These are phyloP conservation scores for Belgica antarctica DNA, from an alignment of 2,888 invertebrate species.

Conservation along the genomic window DNA sequence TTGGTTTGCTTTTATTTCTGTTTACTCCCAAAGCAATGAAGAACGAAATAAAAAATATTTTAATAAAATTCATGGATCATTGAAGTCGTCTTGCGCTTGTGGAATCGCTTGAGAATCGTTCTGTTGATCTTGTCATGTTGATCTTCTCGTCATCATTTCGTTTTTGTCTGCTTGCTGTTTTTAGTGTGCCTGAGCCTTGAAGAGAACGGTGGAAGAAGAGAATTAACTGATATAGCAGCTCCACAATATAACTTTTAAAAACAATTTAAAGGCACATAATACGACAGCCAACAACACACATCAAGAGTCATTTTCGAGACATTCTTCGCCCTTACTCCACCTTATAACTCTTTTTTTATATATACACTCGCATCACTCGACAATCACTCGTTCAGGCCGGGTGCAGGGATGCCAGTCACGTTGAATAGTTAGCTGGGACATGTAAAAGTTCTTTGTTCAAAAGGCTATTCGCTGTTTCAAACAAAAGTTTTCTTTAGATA, in stretches of 20 bases:
- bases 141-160: slow-evolving; percentile 28
- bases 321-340: slow-evolving; percentile 25
- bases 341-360: slow-evolving; percentile 5
- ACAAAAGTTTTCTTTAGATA: too few species aligned
- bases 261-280: slow-evolving; percentile 30
- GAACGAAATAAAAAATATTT: slow-evolving; percentile 9
- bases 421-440: too few species aligned
- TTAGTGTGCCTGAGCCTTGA: background rate
- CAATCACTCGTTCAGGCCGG: background rate
- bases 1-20: background rate
- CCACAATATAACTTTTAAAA: slow-evolving; percentile 27
- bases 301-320: background rate
- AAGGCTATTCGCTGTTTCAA: too few species aligned
- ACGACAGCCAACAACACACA: slow-evolving; percentile 18
- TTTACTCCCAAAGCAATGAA: slow-evolving; percentile 16
- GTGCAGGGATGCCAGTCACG: too few species aligned
- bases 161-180: background rate
- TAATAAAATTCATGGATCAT: slow-evolving; percentile 29
- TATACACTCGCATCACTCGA: background rate
- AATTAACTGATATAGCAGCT: slow-evolving; percentile 23
- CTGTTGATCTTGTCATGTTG: slow-evolving; percentile 43
- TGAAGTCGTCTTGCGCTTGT: background rate
- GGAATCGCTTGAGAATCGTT: slow-evolving; percentile 39
- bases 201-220: slow-evolving; percentile 12
- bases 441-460: too few species aligned